Base-by-base conservation (phyloP, 2,888 invertebrate genomes). In the Yponomeuta cagnagella region DNA sequence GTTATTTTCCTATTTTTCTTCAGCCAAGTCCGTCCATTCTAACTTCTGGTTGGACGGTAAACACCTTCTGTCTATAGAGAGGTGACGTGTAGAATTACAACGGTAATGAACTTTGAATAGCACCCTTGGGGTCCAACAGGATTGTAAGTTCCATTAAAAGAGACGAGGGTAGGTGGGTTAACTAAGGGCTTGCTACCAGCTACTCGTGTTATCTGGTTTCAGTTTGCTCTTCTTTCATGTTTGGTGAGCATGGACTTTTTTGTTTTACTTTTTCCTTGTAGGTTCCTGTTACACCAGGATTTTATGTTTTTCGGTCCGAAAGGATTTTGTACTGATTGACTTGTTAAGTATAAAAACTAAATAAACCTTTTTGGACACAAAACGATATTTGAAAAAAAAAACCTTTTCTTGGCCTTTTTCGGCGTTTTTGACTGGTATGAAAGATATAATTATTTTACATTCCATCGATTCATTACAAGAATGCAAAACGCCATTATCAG, bases 121-220 rank as follows among this genome's bases (percentile, higher is more conserved):
- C 65, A 31, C 65, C 52, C 33, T 65, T 31, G 65, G 65, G 65
- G 65, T 31, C 52, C 52, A 58, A 15, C 52, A 15, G 52, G 52
- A 58, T 58, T 58, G 52, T 58, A 15, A 58, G 15, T 58, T 15
- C 15, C 52, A 58, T 58, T 58, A 58, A 58, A 58, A 58, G 52
- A 58, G 52, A 58, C 52, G 52, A 58, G 52, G 52, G 52, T 58
- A 58, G 52, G 52, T 58, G 15, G 52, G 52, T 58, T 58, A 58
- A 58, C 52, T 58, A 58, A 58, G 52, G 52, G 52, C 52, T 58
- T 58, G 52, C 52, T 15, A 58, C 52, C 52, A 12, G 52, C 52
- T 58, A 58, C 52, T 58, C 52, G 52, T 58, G 52, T 58, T 58
- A 58, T 58, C 52, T 58, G 52, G 52, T 58, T 58, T 58, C 52